Evolutionary conservation across 2,797 vertebrate species (phyloP).

Genomic region (Carapus acus): DNA sequence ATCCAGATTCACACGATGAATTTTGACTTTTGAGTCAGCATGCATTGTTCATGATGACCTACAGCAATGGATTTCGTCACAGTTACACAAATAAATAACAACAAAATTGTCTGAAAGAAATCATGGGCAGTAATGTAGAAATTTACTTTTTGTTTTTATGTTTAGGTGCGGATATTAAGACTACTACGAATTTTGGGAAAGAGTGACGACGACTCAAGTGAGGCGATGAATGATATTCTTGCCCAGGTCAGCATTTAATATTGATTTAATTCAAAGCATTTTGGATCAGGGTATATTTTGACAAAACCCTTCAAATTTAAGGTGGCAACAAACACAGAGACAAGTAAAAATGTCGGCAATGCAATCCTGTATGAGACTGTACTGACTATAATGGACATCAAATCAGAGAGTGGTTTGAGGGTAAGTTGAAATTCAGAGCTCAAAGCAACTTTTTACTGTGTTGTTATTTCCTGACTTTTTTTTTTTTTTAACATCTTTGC

Average conservation of each 20-base stretch:
- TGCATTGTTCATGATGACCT: no score
- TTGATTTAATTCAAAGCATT: neutral
- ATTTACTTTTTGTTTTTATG: conserved; percentile 12
- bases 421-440: conserved; percentile 69
- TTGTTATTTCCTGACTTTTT: neutral
- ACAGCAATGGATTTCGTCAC: no score
- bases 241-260: conserved; percentile 81
- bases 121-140: no score
- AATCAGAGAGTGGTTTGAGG: conserved; percentile 96
- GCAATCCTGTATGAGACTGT: conserved; percentile 99
- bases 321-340: conserved; percentile 99
- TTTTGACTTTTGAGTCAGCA: no score
- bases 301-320: conserved; percentile 48
- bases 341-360: conserved; percentile 99
- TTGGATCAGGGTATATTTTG: neutral
- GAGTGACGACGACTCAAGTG: conserved; percentile 98
- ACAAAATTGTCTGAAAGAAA: no score
- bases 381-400: conserved; percentile 99
- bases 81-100: no score
- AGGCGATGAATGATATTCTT: conserved; percentile 99
- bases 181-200: conserved; percentile 96
- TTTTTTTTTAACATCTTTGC: conserved; percentile 29
- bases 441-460: neutral
- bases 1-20: no score
- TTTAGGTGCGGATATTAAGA: conserved; percentile 95